Conservation (phyloP, 2,888 invertebrate genomes). For the Pollenia amentaria region DNA sequence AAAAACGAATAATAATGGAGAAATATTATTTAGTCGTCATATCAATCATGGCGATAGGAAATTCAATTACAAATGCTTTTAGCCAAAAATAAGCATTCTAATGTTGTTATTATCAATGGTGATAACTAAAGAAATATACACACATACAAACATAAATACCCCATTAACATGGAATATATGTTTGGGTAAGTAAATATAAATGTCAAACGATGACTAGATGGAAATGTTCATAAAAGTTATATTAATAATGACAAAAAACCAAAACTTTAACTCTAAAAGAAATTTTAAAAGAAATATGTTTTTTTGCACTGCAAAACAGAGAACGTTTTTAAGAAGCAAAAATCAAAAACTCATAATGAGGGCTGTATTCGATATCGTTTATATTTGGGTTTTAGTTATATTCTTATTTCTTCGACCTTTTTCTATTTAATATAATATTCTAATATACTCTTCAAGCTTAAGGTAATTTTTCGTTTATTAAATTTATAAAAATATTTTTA, state of each 20-base stretch:
- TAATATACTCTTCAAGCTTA: too few species aligned
- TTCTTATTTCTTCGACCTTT: too few species aligned
- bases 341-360: too few species aligned
- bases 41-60: slow-evolving; percentile 39
- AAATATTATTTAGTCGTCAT: background rate
- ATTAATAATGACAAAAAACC: background rate
- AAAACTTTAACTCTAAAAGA: background rate
- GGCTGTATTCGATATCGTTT: too few species aligned
- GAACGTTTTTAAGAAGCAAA: too few species aligned
- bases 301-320: background rate
- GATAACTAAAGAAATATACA: background rate
- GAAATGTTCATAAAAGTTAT: background rate
- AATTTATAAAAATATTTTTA: too few species aligned
- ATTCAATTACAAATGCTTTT: slow-evolving; percentile 58
- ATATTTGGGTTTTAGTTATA: too few species aligned
- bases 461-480: too few species aligned
- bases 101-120: slow-evolving; percentile 27
- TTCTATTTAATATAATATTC: too few species aligned
- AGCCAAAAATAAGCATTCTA: slow-evolving; percentile 45
- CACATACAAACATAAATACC: background rate
- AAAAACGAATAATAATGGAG: background rate
- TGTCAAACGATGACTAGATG: slow-evolving; percentile 1
- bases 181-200: slow-evolving; percentile 14
- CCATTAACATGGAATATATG: background rate
- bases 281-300: background rate